A percentile compares a stretch with the other conserved stretches of the same genome.
These are phyloP conservation scores for Diaphora mendica DNA, from an alignment of 2,888 invertebrate species.

Conservation along the genomic window DNA sequence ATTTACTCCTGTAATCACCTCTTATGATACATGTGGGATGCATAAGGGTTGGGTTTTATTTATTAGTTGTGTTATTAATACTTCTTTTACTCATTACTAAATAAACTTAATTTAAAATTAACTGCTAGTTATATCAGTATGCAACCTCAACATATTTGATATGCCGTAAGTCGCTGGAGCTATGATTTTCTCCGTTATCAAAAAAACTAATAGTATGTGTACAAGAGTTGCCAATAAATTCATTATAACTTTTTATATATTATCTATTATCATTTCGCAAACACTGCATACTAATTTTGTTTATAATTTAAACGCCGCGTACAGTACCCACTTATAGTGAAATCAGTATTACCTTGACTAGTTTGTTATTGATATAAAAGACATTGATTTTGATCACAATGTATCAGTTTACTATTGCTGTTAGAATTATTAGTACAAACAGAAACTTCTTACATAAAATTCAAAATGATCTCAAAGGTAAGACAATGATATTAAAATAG, in stretches of 20 bases:
- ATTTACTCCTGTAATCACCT: too few relatives aligned
- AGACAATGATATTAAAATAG: constrained; percentile 11
- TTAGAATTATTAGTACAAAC: constrained; percentile 60
- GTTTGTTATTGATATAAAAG: constrained; percentile 79
- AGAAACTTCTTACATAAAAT: constrained; percentile 49
- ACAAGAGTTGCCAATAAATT: background rate
- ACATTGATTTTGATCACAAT: constrained; percentile 61
- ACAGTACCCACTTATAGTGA: constrained; percentile 64
- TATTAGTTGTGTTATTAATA: too few relatives aligned
- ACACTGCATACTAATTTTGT: constrained; percentile 60
- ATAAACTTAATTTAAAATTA: too few relatives aligned
- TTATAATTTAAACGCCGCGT: constrained; percentile 63
- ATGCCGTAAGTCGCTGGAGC: background rate
- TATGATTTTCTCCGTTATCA: background rate
- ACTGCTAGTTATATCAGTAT: too few relatives aligned
- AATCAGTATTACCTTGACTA: constrained; percentile 80
- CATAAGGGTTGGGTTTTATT: too few relatives aligned
- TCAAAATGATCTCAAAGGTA: constrained; percentile 78
- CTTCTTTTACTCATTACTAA: too few relatives aligned
- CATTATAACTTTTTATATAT: background rate
- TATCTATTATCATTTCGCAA: constrained; percentile 52
- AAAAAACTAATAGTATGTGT: background rate
- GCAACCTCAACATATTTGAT: too few relatives aligned
- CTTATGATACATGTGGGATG: too few relatives aligned
- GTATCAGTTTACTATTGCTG: constrained; percentile 72